Evolutionary conservation across 30 jellyfish, hydroid and myxozoan genomes (phyloP).

Genomic region (Hydractinia echinata): DNA sequence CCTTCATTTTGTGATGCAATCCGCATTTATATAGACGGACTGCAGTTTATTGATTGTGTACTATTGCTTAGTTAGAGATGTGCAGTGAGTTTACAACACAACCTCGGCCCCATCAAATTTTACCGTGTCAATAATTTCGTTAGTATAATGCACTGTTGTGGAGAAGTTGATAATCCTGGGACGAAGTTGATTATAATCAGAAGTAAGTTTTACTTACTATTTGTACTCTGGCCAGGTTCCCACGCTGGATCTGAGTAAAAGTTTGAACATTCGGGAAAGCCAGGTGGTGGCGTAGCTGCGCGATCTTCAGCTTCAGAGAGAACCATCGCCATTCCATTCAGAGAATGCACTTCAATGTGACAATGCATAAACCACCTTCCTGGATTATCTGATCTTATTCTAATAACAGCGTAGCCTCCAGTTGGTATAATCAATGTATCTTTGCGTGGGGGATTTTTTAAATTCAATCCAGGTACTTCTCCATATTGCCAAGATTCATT

Average conservation of each 20-base stretch:
- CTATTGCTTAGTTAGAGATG: too few species aligned
- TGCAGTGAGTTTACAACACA: too few species aligned
- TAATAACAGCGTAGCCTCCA: constrained; percentile 79
- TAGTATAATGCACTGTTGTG: too few species aligned
- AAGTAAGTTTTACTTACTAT: constrained; percentile 9
- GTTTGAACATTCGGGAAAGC: constrained; percentile 77
- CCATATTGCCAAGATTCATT: constrained; percentile 56
- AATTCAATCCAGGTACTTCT: constrained; percentile 71
- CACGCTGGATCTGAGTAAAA: constrained; percentile 70
- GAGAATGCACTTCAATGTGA: constrained; percentile 80
- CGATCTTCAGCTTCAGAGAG: constrained; percentile 70
- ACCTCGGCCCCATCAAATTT: too few species aligned
- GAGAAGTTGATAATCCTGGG: too few species aligned
- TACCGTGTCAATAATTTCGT: too few species aligned
- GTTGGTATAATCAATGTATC: constrained; percentile 85
- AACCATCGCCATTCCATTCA: constrained; percentile 96
- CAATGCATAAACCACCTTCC: constrained; percentile 97
- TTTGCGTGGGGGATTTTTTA: constrained; percentile 69
- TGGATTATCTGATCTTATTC: constrained; percentile 91
- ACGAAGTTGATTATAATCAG: too few species aligned
- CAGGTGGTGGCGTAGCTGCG: constrained; percentile 83
- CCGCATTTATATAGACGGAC: too few species aligned
- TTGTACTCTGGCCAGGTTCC: constrained; percentile 26
- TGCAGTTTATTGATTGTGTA: too few species aligned
- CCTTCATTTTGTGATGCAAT: too few species aligned